phyloP scores from a whole-genome alignment of 2,888 invertebrate genomes.

The Trichacis sp. region DNA sequence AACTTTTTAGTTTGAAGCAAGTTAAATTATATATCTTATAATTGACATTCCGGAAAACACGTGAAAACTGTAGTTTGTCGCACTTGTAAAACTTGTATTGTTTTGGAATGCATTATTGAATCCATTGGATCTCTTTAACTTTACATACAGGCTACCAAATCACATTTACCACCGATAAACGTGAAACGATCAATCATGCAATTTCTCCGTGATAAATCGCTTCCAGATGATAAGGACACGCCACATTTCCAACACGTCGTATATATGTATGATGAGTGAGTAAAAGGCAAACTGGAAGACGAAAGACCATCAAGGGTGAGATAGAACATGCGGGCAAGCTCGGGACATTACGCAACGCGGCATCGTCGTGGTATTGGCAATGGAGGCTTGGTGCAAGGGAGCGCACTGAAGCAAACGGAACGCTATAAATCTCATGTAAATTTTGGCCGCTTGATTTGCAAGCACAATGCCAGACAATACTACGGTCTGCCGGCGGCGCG shows the following conservation, averaged over 20 bases:
- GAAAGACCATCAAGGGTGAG: conserved; percentile 2
- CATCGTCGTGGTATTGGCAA: conserved; percentile 18
- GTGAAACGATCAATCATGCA: background rate
- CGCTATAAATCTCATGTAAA: conserved; percentile 68
- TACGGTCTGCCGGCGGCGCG: conserved; percentile 54
- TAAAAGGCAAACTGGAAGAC: conserved; percentile 7
- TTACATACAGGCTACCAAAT: background rate
- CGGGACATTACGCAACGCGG: conserved; percentile 38
- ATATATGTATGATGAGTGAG: background rate
- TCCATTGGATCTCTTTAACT: no score
- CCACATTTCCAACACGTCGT: background rate
- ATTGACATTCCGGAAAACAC: no score
- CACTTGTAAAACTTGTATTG: no score
- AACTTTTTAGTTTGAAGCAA: no score
- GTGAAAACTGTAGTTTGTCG: no score
- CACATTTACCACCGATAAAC: background rate
- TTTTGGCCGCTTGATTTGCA: conserved; percentile 66
- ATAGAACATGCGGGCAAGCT: background rate
- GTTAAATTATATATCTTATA: no score
- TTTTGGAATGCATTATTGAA: no score
- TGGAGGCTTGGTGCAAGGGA: conserved; percentile 18
- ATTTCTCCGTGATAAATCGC: background rate
- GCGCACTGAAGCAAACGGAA: conserved; percentile 54
- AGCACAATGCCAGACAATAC: conserved; percentile 66
- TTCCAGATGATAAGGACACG: background rate